Conservation (phyloP, 2,888 invertebrate genomes). For the Limnephilus lunatus region DNA sequence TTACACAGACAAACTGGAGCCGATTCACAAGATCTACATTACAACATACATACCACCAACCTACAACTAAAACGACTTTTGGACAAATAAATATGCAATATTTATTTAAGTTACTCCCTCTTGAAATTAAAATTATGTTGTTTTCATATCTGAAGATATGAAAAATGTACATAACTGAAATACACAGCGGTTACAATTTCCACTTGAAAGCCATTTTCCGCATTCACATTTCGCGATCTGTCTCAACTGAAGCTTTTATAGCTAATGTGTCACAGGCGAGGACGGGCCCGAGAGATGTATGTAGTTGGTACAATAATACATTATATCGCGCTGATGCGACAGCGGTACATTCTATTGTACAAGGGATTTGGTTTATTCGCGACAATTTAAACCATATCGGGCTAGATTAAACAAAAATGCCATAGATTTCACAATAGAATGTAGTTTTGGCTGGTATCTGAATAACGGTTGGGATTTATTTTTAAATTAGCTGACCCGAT, state of each 20-base stretch:
- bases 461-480: background rate
- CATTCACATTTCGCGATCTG: background rate
- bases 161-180: background rate
- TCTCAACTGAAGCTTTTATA: slow-evolving; percentile 2
- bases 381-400: background rate
- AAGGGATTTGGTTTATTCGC: background rate
- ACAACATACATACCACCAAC: too few species aligned
- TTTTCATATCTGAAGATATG: background rate
- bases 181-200: background rate
- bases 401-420: background rate
- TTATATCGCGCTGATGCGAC: background rate
- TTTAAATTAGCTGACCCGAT: too few species aligned
- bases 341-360: background rate
- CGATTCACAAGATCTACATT: too few species aligned
- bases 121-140: background rate
- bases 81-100: too few species aligned
- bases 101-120: too few species aligned
- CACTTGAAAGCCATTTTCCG: background rate
- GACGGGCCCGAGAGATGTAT: background rate
- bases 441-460: background rate
- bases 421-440: background rate
- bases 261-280: background rate
- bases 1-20: too few species aligned
- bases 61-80: too few species aligned
- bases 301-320: background rate